phyloP scores from a whole-genome alignment of 2,797 vertebrate species.

The Neosilurus hyrtlii region DNA sequence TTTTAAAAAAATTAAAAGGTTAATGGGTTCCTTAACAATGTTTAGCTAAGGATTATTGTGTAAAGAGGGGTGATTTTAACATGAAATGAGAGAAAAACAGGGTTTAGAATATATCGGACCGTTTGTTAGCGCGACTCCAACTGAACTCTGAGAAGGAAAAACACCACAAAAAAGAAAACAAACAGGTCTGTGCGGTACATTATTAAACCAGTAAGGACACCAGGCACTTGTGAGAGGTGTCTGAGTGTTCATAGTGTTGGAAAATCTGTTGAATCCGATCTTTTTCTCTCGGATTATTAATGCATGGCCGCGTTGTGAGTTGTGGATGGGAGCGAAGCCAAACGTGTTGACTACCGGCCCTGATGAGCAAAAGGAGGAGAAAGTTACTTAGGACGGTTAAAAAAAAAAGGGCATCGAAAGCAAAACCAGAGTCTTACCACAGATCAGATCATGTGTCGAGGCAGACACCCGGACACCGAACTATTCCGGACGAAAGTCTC shows the following conservation, averaged over 20 bases:
- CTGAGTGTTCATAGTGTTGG: background rate
- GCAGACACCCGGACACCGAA: constrained; percentile 9
- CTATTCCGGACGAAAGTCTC: constrained; percentile 38
- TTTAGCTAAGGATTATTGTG: background rate
- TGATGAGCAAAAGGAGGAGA: constrained; percentile 34
- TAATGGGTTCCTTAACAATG: background rate
- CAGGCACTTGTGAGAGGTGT: background rate
- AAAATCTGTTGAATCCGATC: background rate
- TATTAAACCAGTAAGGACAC: background rate
- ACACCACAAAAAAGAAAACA: background rate
- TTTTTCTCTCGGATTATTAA: background rate
- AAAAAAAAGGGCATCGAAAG: constrained; percentile 33
- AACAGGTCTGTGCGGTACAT: background rate
- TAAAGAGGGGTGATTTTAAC: too few species aligned
- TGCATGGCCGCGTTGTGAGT: background rate
- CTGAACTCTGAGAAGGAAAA: background rate
- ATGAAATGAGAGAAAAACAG: too few species aligned
- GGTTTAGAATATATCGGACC: constrained; percentile 18
- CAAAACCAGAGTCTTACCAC: constrained; percentile 56
- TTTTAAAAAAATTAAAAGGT: background rate
- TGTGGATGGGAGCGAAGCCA: constrained; percentile 52
- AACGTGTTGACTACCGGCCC: constrained; percentile 49
- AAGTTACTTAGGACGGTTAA: constrained; percentile 18
- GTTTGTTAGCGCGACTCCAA: background rate
- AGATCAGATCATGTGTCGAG: background rate